Percentiles rank a stretch among this genome's conserved stretches.
Evolutionary conservation across 2,888 invertebrate species (phyloP).

Genomic region (Agrenia bidenticulata): DNA sequence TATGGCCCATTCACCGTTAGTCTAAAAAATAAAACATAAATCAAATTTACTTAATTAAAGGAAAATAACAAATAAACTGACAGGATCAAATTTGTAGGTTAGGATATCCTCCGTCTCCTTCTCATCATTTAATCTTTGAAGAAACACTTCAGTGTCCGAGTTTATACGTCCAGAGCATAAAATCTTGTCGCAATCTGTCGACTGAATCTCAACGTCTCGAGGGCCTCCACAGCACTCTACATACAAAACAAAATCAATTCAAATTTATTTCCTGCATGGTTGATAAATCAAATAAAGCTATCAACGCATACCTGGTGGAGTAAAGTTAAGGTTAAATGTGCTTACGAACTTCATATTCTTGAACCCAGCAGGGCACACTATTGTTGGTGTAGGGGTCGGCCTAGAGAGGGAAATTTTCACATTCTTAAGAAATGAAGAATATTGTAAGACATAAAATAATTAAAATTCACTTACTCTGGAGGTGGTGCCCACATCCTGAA

Average conservation of each 20-base stretch:
- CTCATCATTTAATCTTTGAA: conserved; percentile 31
- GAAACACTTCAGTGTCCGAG: conserved; percentile 43
- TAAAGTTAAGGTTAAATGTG: conserved; percentile 43
- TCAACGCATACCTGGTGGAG: conserved; percentile 39
- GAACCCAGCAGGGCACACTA: conserved; percentile 40
- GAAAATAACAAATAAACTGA: not conserved
- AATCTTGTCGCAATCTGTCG: conserved; percentile 29
- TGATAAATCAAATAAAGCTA: not conserved
- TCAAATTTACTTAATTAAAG: not conserved
- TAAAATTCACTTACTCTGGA: conserved; percentile 18
- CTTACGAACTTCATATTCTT: conserved; percentile 21
- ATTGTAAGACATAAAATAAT: too few species aligned
- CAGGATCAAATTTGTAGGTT: conserved; percentile 6
- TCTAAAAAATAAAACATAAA: conserved; percentile 9
- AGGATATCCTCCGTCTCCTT: conserved; percentile 13
- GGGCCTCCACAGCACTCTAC: conserved; percentile 47
- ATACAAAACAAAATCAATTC: not conserved
- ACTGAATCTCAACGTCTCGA: conserved; percentile 41
- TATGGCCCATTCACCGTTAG: conserved; percentile 41
- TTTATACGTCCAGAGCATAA: conserved; percentile 38
- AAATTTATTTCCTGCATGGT: not conserved
- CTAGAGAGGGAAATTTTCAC: conserved; percentile 16
- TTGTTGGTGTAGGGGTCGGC: conserved; percentile 35
- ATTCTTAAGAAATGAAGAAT: too few species aligned
- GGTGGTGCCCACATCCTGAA: conserved; percentile 5